phyloP scores from a whole-genome alignment of 2,888 invertebrate species.

The Cheilosia grossa region DNA sequence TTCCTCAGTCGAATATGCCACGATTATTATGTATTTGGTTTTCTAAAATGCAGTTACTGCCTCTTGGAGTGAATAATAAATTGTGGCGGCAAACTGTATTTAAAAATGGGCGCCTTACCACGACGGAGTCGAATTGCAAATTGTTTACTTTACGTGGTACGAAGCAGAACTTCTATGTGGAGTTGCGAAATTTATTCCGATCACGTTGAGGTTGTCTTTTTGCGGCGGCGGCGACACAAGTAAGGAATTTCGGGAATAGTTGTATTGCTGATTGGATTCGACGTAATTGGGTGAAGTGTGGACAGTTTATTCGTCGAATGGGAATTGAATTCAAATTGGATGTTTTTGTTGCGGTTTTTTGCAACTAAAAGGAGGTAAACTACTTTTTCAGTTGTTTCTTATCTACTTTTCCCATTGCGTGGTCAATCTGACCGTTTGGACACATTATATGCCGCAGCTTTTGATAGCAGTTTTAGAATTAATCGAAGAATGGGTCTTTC shows the following conservation, averaged over 20 bases:
- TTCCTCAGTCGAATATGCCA: slow-evolving; percentile 33
- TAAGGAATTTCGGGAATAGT: slow-evolving; percentile 65
- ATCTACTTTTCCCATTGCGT: no score
- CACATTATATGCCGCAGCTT: no score
- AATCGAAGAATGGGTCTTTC: no score
- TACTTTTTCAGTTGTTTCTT: no score
- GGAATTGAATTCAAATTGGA: slow-evolving; percentile 2
- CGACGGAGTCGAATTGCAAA: slow-evolving; percentile 24
- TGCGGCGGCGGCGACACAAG: slow-evolving; percentile 32
- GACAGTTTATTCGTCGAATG: slow-evolving; percentile 13
- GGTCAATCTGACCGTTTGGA: no score
- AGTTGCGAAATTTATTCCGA: slow-evolving; percentile 20
- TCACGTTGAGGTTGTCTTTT: slow-evolving; percentile 42
- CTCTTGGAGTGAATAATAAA: slow-evolving; percentile 55
- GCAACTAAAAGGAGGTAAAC: not conserved
- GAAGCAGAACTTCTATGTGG: slow-evolving; percentile 4
- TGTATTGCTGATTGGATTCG: slow-evolving; percentile 28
- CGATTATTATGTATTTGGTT: slow-evolving; percentile 40
- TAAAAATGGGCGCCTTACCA: slow-evolving; percentile 23
- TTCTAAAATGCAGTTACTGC: slow-evolving; percentile 42
- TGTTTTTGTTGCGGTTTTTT: not conserved
- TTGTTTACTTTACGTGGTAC: slow-evolving; percentile 5
- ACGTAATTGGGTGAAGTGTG: slow-evolving; percentile 43
- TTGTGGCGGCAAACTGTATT: slow-evolving; percentile 45
- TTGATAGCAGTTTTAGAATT: no score